Base-by-base conservation (phyloP, 2,113 vertebrate species). In the Gobius niger region DNA sequence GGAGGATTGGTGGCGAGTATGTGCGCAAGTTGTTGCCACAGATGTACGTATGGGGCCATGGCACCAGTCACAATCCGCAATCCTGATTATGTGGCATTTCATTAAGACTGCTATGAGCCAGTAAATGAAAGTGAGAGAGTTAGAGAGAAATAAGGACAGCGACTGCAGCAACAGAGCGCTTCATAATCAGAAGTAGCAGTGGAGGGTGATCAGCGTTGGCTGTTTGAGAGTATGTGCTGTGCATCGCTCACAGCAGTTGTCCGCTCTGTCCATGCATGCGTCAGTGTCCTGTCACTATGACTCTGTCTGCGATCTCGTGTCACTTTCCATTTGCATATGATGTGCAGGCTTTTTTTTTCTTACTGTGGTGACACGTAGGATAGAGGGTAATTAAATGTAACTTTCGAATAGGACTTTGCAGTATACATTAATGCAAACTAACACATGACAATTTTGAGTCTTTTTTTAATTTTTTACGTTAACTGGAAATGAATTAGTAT, bases 41-140 rank as follows among this genome's bases (percentile, higher is more conserved):
- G 65, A 68, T 65, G 74, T 59, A 68, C 63, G 74, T 59, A 18
- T 60, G 66, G 68, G 40, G 53, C 68, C 72, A 68, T 61, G 82
- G 77, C 44, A 72, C 70, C 49, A 78, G 67, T 71, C 56, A 56
- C 74, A 79, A 76, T 87, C 86, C 79, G 77, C 82, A 85, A 79
- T 85, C 77, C 78, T 66, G 85, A 87, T 88, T 83, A 88, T 89
- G 76, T 77, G 75, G 79, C 62, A 70, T 87, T 86, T 86, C 77
- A 86, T 88, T 83, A 85, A 79, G 65, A 85, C 72, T 62, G 78
- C 81, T 62, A 77, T 87, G 81, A 84, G 72, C 70, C 75, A 61
- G 78, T 79, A 77, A 80, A 77, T 65, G 74, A 73, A 14, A 52
- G 63, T 11, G 66, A 77, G 67, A 68, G 42, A 34, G n/a, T n/a